phyloP scores from a whole-genome alignment of 2,888 invertebrate genomes.

The Deilephila elpenor region DNA sequence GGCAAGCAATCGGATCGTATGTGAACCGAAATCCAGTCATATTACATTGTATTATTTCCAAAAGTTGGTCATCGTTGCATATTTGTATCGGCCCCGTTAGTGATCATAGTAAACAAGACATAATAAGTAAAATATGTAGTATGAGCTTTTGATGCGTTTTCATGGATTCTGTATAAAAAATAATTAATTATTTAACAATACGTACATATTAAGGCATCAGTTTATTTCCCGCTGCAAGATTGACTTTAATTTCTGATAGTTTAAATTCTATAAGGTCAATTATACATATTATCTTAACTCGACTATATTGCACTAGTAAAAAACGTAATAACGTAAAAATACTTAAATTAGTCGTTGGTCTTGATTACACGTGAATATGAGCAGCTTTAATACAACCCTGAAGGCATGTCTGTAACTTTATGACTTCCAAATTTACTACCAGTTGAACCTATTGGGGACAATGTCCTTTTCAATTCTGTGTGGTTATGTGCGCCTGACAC shows the following conservation, averaged over 20 bases:
- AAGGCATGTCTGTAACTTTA: slow-evolving; percentile 90
- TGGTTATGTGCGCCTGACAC: slow-evolving; percentile 76
- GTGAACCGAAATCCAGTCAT: too few relatives aligned
- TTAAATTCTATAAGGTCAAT: neutral
- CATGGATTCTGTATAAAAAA: too few relatives aligned
- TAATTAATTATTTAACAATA: too few relatives aligned
- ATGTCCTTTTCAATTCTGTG: slow-evolving; percentile 74
- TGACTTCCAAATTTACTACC: slow-evolving; percentile 76
- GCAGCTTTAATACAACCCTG: slow-evolving; percentile 86
- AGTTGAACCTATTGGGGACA: slow-evolving; percentile 69
- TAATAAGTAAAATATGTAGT: too few relatives aligned
- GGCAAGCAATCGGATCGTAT: too few relatives aligned
- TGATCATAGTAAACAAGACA: too few relatives aligned
- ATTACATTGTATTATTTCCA: too few relatives aligned
- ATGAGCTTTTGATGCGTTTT: too few relatives aligned
- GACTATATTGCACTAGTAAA: slow-evolving; percentile 80
- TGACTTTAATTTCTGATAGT: neutral
- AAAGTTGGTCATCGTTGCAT: too few relatives aligned
- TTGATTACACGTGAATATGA: slow-evolving; percentile 55
- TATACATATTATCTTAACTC: slow-evolving; percentile 46
- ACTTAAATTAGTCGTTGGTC: slow-evolving; percentile 83
- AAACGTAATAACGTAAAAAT: slow-evolving; percentile 66
- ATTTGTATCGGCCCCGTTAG: too few relatives aligned
- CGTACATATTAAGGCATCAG: neutral
- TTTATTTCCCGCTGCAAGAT: neutral